Evolutionary conservation across 2,888 invertebrate genomes (phyloP), one percentile per base, ranked within the genome.

Genomic region (Zonitis immaculata): DNA sequence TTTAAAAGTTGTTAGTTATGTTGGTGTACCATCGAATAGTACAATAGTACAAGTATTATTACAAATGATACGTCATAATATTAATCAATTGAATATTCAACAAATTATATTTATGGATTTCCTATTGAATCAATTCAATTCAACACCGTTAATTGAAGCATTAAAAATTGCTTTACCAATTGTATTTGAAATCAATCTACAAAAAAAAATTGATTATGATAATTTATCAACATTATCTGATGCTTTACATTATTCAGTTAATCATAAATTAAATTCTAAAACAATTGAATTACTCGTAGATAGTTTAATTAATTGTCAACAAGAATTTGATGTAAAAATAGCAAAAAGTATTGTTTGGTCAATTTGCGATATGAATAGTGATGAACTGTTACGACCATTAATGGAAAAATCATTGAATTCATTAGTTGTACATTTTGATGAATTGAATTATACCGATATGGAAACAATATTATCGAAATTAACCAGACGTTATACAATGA

Each of bases 51-150:
- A 85, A 70, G 79, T 81, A 0, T 71, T 87, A 54, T 75, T 89
- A 9, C 85, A 88, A 66, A 73, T 86, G 32, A 70, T 88, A 12
- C 73, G 84, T 42, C 76, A 79, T 48, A 79, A 81, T 56, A 77
- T 87, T 9, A 87, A 88, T 69, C 67, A 79, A 35, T 66, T 89
- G 9, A 79, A 76, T 54, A 68, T 86, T 18, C 73, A 79, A 3
- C 82, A 87, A 62, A 81, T 87, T 26, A 79, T 83, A 63, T 85
- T 84, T 66, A 49, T 86, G 12, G 79, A 85, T 66, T 83, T 81
- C 65, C 62, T 87, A 6, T 66, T 89, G 0, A 66, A 70, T 1
- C 77, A 78, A 53, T 79, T 80, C 45, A 74, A 79, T 35, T 63
- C 61, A 1, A 79, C 77, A 11, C 82, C 87, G 51, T 72, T 88